phyloP scores from a whole-genome alignment of 2,113 vertebrate species.

The Elaphurus davidianus region DNA sequence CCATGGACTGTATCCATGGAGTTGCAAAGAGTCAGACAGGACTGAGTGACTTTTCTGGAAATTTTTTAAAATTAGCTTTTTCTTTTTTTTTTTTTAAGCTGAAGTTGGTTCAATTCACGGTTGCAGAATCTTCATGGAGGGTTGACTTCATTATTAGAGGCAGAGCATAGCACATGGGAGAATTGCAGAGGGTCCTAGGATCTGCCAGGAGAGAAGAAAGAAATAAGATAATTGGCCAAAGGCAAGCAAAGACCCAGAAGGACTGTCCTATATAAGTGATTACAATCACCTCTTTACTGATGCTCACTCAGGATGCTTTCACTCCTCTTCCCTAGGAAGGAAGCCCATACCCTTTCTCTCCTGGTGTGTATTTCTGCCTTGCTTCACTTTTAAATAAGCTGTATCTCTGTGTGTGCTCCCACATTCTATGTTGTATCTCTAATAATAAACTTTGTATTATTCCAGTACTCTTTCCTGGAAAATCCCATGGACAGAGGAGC shows the following conservation, averaged over 20 bases:
- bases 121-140: not conserved
- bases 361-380: not conserved
- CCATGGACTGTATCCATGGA: not conserved
- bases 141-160: not conserved
- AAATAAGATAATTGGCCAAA: not conserved
- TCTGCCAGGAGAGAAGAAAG: not conserved
- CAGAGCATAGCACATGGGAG: not conserved
- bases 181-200: not conserved
- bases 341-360: not conserved
- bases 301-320: not conserved
- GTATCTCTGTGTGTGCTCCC: not conserved
- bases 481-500: not conserved
- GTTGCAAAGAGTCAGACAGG: accelerated
- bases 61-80: not conserved
- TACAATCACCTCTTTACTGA: not conserved
- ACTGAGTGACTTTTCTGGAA: not conserved
- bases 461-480: not conserved
- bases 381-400: not conserved
- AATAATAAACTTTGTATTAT: not conserved
- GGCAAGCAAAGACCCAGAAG: not conserved
- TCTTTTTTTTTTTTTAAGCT: accelerated
- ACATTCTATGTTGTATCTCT: not conserved
- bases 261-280: not conserved
- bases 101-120: not conserved
- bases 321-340: not conserved